Percentiles rank a stretch among this genome's conserved stretches.
Evolutionary conservation across 2,888 invertebrate genomes (phyloP).

Genomic region (Gnatocerus cornutus): DNA sequence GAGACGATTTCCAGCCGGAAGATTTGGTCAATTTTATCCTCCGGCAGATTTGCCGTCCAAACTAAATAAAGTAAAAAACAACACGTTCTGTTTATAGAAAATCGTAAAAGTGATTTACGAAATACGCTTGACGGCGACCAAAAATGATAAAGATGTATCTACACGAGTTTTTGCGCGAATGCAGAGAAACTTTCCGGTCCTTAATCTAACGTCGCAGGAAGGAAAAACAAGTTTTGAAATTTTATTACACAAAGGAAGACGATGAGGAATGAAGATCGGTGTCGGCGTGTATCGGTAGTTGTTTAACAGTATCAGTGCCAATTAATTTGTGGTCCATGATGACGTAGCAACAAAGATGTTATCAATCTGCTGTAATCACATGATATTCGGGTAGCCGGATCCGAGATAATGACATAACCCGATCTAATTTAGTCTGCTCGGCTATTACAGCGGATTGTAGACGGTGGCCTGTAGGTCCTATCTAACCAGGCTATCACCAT

Average conservation of each 20-base stretch:
- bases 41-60: constrained; percentile 55
- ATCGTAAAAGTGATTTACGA: constrained; percentile 45
- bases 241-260: constrained; percentile 8
- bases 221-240: constrained; percentile 19
- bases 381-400: constrained; percentile 62
- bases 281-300: constrained; percentile 32
- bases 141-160: constrained; percentile 36
- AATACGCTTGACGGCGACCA: constrained; percentile 23
- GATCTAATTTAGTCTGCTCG: constrained; percentile 63
- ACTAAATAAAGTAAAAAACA: constrained; percentile 53
- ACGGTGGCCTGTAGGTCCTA: constrained; percentile 53
- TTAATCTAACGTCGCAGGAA: constrained; percentile 20
- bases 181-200: constrained; percentile 27
- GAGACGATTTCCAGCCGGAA: constrained; percentile 54
- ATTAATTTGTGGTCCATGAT: constrained; percentile 64
- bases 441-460: constrained; percentile 56
- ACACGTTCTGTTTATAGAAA: constrained; percentile 53
- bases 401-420: constrained; percentile 65
- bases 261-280: not conserved
- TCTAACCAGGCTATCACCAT: constrained; percentile 54
- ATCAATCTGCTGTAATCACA: constrained; percentile 65
- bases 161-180: constrained; percentile 8
- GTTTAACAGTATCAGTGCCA: constrained; percentile 63
- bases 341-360: constrained; percentile 65
- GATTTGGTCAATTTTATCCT: constrained; percentile 60